Percentiles rank a stretch among this genome's conserved stretches.
Evolutionary conservation across 2,888 invertebrate species (phyloP).

Genomic region (Autographa gamma): DNA sequence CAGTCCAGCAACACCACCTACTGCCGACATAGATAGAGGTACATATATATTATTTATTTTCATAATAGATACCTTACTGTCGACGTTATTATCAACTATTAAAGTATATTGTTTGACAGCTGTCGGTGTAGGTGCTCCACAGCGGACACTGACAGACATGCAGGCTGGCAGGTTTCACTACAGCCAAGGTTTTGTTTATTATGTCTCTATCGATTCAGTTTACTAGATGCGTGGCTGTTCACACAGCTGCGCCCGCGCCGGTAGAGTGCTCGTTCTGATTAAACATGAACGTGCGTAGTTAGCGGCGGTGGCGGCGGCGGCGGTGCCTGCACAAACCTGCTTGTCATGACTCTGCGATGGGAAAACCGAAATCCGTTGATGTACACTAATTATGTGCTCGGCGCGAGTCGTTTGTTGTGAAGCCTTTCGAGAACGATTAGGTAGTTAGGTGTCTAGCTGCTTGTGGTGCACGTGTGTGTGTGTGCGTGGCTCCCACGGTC

Average conservation of each 20-base stretch:
- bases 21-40: neutral
- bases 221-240: neutral
- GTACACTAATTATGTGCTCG: conserved; percentile 30
- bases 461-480: conserved; percentile 26
- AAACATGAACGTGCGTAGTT: conserved; percentile 50
- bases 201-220: neutral
- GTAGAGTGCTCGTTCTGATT: conserved; percentile 22
- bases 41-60: neutral
- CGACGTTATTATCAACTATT: neutral
- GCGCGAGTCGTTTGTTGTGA: conserved; percentile 16
- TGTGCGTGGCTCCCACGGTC: conserved; percentile 53
- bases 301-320: conserved; percentile 4
- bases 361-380: conserved; percentile 41
- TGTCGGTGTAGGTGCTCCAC: neutral
- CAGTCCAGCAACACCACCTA: neutral
- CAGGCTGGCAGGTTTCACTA: neutral
- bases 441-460: conserved; percentile 19
- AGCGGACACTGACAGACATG: neutral
- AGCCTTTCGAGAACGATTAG: conserved; percentile 30
- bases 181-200: neutral
- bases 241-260: neutral
- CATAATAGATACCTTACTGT: neutral
- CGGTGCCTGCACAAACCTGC: conserved; percentile 32
- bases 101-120: neutral
- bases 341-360: conserved; percentile 39